phyloP scores from a whole-genome alignment of 2,888 invertebrate genomes.

The Dusona sp. region DNA sequence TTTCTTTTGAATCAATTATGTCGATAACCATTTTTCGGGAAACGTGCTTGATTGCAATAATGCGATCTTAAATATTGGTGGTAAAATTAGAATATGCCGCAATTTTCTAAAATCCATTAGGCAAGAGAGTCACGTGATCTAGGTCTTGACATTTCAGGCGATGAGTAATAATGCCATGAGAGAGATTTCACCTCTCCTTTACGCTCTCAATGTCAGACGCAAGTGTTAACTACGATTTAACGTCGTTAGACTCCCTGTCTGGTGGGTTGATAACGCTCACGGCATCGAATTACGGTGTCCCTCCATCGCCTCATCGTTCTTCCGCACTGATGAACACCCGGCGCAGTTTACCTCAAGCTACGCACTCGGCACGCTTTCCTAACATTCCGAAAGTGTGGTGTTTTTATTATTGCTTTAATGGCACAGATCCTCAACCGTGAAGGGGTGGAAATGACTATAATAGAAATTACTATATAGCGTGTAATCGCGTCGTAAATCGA shows the following conservation, averaged over 20 bases:
- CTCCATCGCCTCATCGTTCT: slow-evolving; percentile 61
- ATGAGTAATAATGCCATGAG: slow-evolving; percentile 54
- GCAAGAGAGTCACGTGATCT: slow-evolving; percentile 57
- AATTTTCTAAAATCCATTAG: slow-evolving; percentile 63
- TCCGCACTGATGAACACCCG: slow-evolving; percentile 74
- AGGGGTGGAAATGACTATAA: slow-evolving; percentile 35
- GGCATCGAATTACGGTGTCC: slow-evolving; percentile 77
- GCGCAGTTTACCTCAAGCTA: slow-evolving; percentile 73
- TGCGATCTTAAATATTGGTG: slow-evolving; percentile 18
- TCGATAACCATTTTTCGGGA: not conserved
- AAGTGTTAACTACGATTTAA: slow-evolving; percentile 79
- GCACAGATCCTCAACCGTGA: slow-evolving; percentile 44
- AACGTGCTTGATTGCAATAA: not conserved
- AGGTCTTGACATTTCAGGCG: slow-evolving; percentile 58
- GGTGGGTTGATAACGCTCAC: slow-evolving; percentile 80
- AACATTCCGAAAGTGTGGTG: slow-evolving; percentile 70
- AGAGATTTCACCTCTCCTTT: slow-evolving; percentile 34
- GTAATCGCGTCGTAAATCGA: slow-evolving; percentile 15
- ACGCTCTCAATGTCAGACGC: slow-evolving; percentile 62
- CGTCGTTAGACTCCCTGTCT: slow-evolving; percentile 79
- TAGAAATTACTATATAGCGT: slow-evolving; percentile 16
- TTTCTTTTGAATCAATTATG: not conserved
- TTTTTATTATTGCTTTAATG: slow-evolving; percentile 76
- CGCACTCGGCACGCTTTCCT: slow-evolving; percentile 36
- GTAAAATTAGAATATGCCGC: slow-evolving; percentile 35